Conservation (phyloP, 2,113 vertebrate species). For the Macheiramphus alcinus region DNA sequence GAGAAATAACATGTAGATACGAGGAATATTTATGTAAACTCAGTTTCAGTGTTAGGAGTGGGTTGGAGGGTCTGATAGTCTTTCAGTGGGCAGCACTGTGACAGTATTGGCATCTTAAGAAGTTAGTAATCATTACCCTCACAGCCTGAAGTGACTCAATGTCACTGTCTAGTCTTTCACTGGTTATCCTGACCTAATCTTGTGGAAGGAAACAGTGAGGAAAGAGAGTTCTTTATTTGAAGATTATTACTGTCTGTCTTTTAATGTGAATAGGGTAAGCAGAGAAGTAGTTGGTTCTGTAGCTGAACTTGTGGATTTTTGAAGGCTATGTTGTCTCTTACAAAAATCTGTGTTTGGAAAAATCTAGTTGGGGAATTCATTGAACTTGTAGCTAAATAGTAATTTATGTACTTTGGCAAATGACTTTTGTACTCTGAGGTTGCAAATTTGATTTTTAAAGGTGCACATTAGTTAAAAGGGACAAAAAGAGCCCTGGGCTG, state of each 20-base stretch:
- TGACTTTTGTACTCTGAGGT: background rate
- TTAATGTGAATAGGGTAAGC: background rate
- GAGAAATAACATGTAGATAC: background rate
- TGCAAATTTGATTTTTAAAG: background rate
- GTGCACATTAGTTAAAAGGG: background rate
- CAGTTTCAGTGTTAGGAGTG: background rate
- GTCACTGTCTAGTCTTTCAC: background rate
- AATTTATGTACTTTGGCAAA: background rate
- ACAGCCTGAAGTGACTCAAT: background rate
- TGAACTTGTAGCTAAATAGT: slow-evolving; percentile 8
- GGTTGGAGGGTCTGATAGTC: background rate
- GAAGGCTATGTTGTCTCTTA: background rate
- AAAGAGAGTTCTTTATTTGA: background rate
- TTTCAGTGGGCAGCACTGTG: background rate
- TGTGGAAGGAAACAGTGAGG: background rate
- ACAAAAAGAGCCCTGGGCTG: background rate
- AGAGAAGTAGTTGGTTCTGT: background rate
- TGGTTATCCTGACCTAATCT: background rate
- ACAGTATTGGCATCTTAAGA: background rate
- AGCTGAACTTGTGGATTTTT: background rate
- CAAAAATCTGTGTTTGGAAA: background rate
- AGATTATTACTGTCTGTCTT: background rate
- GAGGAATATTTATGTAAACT: background rate
- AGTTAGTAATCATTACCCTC: background rate
- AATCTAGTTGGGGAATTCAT: background rate